These are phyloP conservation scores for Drosophila differens DNA, from an alignment of 2,888 invertebrate species.

Conservation along the genomic window DNA sequence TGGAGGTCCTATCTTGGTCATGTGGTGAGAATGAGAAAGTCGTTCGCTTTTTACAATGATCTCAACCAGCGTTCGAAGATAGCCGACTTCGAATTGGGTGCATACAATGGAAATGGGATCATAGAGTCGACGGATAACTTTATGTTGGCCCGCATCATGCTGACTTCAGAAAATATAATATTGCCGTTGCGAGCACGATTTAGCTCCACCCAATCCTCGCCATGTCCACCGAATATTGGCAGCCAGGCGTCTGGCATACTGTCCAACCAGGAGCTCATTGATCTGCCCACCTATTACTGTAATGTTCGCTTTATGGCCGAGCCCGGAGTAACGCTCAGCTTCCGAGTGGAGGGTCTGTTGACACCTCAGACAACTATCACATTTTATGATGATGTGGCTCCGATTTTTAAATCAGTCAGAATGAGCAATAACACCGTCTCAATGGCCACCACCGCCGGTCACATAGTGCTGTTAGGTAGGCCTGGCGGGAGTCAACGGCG, in stretches of 20 bases:
- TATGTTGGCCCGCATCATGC: conserved; percentile 87
- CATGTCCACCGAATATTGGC: conserved; percentile 86
- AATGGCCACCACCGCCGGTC: conserved; percentile 54
- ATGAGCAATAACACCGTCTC: conserved; percentile 54
- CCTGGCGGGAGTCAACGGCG: not conserved
- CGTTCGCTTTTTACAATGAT: conserved; percentile 70
- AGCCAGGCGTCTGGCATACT: conserved; percentile 73
- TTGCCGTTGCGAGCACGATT: conserved; percentile 88
- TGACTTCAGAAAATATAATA: conserved; percentile 38
- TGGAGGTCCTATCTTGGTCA: not conserved
- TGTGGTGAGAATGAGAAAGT: not conserved
- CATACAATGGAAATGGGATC: conserved; percentile 82
- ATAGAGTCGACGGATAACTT: conserved; percentile 89
- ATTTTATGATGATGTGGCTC: conserved; percentile 39
- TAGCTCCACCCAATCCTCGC: conserved; percentile 86
- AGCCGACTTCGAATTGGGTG: conserved; percentile 76
- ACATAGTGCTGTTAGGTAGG: conserved; percentile 58
- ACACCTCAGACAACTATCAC: not conserved
- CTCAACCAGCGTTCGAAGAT: conserved; percentile 74
- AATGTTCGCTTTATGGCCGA: conserved; percentile 48
- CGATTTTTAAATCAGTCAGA: not conserved
- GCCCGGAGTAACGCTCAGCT: conserved; percentile 67
- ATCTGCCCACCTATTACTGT: conserved; percentile 66
- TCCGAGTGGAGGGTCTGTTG: conserved; percentile 53
- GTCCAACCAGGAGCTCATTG: conserved; percentile 33